These are phyloP conservation scores for Oryzaephilus surinamensis DNA, from an alignment of 1,140 invertebrate species.

Conservation along the genomic window DNA sequence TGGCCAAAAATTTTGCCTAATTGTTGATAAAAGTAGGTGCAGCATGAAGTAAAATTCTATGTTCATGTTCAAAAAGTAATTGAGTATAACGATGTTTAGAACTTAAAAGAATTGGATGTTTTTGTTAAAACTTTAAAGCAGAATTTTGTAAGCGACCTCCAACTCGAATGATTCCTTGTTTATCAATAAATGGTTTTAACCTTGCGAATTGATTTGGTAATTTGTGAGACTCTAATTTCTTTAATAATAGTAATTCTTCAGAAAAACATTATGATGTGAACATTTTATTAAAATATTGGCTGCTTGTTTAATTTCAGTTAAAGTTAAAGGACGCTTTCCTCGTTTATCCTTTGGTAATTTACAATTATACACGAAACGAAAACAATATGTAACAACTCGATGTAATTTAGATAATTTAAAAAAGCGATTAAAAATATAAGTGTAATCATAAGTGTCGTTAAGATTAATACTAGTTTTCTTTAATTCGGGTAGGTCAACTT, in stretches of 20 bases:
- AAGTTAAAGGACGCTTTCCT: background rate
- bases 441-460: background rate
- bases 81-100: slow-evolving; percentile 19
- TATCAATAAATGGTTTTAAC: slow-evolving; percentile 34
- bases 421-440: too few relatives aligned
- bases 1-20: slow-evolving; percentile 14
- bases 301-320: background rate
- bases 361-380: background rate
- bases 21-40: slow-evolving; percentile 12
- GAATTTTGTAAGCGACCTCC: slow-evolving; percentile 34
- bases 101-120: slow-evolving; percentile 30
- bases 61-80: slow-evolving; percentile 20
- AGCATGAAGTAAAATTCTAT: slow-evolving; percentile 21
- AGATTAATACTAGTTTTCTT: background rate
- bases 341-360: too few relatives aligned
- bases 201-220: slow-evolving; percentile 11
- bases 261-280: slow-evolving; percentile 1
- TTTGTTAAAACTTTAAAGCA: slow-evolving; percentile 14
- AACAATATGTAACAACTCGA: background rate
- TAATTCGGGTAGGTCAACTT: background rate
- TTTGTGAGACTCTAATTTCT: background rate
- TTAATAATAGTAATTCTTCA: slow-evolving; percentile 1
- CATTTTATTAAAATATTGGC: background rate
- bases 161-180: slow-evolving; percentile 32
- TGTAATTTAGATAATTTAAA: too few relatives aligned